Evolutionary conservation across 2,797 vertebrate species (phyloP), one percentile per base, ranked within the genome.

Genomic region (Rhinogobio ventralis): DNA sequence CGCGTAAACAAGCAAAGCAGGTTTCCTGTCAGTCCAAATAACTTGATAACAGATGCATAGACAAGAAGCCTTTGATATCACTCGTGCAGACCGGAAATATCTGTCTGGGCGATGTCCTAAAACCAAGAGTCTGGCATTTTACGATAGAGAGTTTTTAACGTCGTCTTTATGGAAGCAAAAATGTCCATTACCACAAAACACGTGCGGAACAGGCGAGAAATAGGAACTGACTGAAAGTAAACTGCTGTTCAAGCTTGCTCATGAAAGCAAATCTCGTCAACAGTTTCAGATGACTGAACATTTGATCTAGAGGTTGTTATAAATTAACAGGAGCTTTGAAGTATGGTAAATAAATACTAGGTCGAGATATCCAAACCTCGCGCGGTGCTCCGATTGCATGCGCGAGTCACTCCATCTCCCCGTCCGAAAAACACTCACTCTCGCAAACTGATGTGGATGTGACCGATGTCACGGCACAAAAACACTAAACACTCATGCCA

Each of bases 401-500:
- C 69, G 68, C 25, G 67, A 45, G 51, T 39, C 68, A 72, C 83
- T 53, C 42, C 81, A 69, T 71, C 25, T 28, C n/a, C 28, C 30
- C 23, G 30, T 51, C 67, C 28, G 36, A 79, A 57, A 60, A 85
- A 49, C 66, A 23, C 46, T 45, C 80, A 53, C 20, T 71, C 19
- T 17, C 15, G 9, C 64, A 39, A 79, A 84, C 83, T 79, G 39
- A 53, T 64, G 75, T 33, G 36, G 10, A 78, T 49, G 53, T 84
- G 45, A 39, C 30, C 14, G 14, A 53, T 39, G 66, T 23, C 19
- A 84, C 36, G 1, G 74, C 13, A 60, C 39, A 15, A 71, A 33
- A 60, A 14, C 76, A 86, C 85, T 85, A 86, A 79, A 87, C 85
- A 87, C 82, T 87, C 85, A 74, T 79, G 79, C 77, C 84, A 84